These are phyloP conservation scores for Gibbula magus DNA, from an alignment of 2,888 invertebrate species.

Conservation along the genomic window DNA sequence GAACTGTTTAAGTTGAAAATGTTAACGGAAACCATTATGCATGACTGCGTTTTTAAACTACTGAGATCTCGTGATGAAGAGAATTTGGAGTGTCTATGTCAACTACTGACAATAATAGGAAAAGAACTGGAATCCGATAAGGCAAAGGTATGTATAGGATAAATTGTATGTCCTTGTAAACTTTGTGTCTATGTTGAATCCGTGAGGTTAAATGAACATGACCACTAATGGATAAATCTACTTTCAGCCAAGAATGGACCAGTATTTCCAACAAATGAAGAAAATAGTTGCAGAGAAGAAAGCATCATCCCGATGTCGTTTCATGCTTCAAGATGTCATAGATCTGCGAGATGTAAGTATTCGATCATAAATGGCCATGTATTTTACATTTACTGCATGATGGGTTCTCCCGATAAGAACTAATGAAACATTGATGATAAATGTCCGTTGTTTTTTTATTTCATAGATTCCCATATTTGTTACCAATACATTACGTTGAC, in stretches of 20 bases:
- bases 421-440: too few relatives aligned
- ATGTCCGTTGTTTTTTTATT: too few relatives aligned
- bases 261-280: constrained; percentile 75
- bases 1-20: constrained; percentile 94
- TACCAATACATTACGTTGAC: too few relatives aligned
- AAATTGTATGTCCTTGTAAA: not conserved
- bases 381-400: too few relatives aligned
- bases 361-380: not conserved
- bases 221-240: not conserved
- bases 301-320: constrained; percentile 78
- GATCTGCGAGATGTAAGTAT: constrained; percentile 82
- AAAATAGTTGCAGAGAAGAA: constrained; percentile 81
- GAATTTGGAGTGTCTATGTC: constrained; percentile 93
- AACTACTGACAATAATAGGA: constrained; percentile 92
- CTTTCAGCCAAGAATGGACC: constrained; percentile 69
- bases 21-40: constrained; percentile 91
- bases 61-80: constrained; percentile 89
- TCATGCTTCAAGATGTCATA: constrained; percentile 92
- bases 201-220: not conserved
- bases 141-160: constrained; percentile 57
- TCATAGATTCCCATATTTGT: too few relatives aligned
- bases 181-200: not conserved
- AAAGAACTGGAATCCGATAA: constrained; percentile 83
- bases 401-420: too few relatives aligned
- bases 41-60: constrained; percentile 86